Conservation (phyloP, 1,140 invertebrate species). For the Patella vulgata region DNA sequence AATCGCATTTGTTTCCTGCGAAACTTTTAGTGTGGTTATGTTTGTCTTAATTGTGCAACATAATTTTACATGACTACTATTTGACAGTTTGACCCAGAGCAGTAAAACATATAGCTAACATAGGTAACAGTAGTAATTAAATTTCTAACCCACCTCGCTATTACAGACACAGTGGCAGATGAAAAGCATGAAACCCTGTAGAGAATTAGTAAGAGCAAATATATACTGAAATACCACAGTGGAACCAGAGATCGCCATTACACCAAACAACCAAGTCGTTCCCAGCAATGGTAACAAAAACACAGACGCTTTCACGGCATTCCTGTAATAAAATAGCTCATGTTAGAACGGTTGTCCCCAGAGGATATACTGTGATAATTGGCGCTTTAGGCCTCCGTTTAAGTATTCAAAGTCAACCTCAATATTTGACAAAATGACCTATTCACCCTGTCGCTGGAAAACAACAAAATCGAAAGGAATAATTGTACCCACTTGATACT, state of each 20-base stretch:
- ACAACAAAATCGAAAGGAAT: no score
- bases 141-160: slow-evolving; percentile 10
- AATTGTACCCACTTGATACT: slow-evolving; percentile 11
- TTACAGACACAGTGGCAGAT: slow-evolving; percentile 12
- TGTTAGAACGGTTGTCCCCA: no score
- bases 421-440: not conserved
- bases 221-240: slow-evolving; percentile 28
- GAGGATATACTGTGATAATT: no score
- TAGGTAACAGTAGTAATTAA: no score
- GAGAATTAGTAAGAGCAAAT: slow-evolving; percentile 20
- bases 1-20: no score
- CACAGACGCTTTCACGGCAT: not conserved
- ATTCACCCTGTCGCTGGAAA: not conserved
- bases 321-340: not conserved
- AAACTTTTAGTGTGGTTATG: no score
- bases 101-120: no score
- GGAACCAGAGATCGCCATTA: slow-evolving; percentile 3
- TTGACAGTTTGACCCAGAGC: no score
- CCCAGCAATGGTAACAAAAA: slow-evolving; percentile 17
- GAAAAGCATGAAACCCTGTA: slow-evolving; percentile 17
- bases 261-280: slow-evolving; percentile 19
- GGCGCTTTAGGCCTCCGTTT: no score
- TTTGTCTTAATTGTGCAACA: no score
- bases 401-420: no score
- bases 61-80: no score